These are phyloP conservation scores for Brenthis daphne DNA, from an alignment of 2,888 invertebrate genomes.

Conservation along the genomic window DNA sequence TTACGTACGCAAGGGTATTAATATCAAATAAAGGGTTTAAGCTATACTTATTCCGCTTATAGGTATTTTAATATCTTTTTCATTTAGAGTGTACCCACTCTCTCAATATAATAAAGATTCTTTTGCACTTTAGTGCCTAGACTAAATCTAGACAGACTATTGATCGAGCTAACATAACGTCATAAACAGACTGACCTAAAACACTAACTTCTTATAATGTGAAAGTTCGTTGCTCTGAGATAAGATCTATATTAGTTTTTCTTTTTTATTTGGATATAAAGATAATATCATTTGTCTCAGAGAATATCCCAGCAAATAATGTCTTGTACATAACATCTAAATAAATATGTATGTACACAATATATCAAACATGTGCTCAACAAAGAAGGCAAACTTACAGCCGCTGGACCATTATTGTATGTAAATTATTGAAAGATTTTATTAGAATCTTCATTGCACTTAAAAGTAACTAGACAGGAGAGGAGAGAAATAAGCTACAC, in stretches of 20 bases:
- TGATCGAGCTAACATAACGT: constrained; percentile 17
- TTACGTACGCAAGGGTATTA: too few relatives aligned
- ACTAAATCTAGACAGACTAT: constrained; percentile 14
- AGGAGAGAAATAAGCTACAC: too few relatives aligned
- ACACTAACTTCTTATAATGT: background rate
- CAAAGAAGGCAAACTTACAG: too few relatives aligned
- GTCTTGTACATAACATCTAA: background rate
- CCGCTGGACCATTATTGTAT: too few relatives aligned
- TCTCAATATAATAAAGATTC: background rate
- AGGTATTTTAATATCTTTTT: too few relatives aligned
- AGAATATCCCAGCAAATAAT: background rate
- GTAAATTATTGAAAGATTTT: too few relatives aligned
- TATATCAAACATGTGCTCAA: too few relatives aligned
- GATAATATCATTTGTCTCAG: background rate
- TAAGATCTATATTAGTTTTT: constrained; percentile 5
- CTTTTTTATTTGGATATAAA: constrained; percentile 8
- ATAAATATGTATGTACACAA: too few relatives aligned
- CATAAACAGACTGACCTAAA: constrained; percentile 13
- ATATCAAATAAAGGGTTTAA: too few relatives aligned
- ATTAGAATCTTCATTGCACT: too few relatives aligned
- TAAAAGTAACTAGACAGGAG: too few relatives aligned
- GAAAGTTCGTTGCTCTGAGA: constrained; percentile 14
- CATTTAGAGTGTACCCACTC: background rate
- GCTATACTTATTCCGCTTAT: too few relatives aligned
- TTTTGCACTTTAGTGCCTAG: constrained; percentile 1